phyloP scores from a whole-genome alignment of 2,797 vertebrate genomes.

The Salmo trutta region DNA sequence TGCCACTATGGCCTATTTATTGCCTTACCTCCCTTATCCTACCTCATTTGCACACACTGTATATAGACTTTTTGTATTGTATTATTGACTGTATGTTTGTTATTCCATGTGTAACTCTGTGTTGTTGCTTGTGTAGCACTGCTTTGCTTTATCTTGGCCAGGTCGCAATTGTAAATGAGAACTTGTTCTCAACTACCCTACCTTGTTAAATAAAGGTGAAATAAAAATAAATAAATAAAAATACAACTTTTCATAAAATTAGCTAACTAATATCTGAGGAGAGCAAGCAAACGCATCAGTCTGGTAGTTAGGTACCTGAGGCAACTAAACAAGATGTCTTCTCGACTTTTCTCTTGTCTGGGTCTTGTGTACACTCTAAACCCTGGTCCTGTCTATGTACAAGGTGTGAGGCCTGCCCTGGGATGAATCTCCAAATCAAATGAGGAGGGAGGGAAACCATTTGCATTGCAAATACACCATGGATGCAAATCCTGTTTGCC shows the following conservation, averaged over 20 bases:
- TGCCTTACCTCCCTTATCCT: no score
- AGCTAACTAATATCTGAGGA: conserved; percentile 18
- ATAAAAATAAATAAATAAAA: no score
- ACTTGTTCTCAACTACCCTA: no score
- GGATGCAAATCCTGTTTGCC: conserved; percentile 65
- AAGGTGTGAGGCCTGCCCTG: conserved; percentile 37
- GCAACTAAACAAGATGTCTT: conserved; percentile 2
- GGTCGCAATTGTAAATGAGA: no score
- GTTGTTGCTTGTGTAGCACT: no score
- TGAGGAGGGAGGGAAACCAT: conserved; percentile 56
- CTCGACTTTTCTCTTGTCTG: background rate
- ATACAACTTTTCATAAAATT: conserved; percentile 17
- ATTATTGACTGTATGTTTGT: no score
- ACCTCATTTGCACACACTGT: no score
- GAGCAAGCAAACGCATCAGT: background rate
- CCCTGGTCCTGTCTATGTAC: conserved; percentile 27
- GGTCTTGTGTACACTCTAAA: conserved; percentile 20
- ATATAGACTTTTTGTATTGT: no score
- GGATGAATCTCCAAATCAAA: conserved; percentile 51
- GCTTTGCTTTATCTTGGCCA: no score
- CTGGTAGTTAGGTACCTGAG: background rate
- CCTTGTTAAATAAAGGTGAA: no score
- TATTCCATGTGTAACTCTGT: no score
- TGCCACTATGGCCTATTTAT: no score
- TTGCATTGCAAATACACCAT: conserved; percentile 71